A percentile compares a stretch with the other conserved stretches of the same genome.
Evolutionary conservation across 1,140 invertebrate species (phyloP).

Genomic region (Acromyrmex heyeri): DNA sequence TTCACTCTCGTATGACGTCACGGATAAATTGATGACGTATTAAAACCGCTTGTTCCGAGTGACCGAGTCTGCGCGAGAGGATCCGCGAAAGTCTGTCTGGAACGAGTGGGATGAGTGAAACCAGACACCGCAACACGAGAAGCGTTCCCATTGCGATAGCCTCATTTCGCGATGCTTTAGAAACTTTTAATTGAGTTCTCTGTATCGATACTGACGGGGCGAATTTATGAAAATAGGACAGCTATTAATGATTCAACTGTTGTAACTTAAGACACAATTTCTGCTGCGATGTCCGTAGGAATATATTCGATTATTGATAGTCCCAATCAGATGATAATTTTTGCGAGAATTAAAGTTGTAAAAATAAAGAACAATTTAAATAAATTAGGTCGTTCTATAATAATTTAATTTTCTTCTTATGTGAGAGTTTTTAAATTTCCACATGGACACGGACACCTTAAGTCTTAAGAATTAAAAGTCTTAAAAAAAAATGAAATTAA

Average conservation of each 20-base stretch:
- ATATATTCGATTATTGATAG: not conserved
- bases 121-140: constrained; percentile 4
- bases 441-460: too few species aligned
- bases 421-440: not conserved
- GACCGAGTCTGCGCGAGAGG: constrained; percentile 42
- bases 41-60: constrained; percentile 32
- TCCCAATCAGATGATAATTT: not conserved
- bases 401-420: not conserved
- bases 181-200: constrained; percentile 52
- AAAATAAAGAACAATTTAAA: not conserved
- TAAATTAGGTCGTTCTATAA: not conserved
- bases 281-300: too few species aligned
- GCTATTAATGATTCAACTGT: constrained; percentile 12
- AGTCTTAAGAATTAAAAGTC: not conserved
- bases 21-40: constrained; percentile 60
- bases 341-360: not conserved
- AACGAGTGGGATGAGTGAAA: constrained; percentile 12
- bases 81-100: constrained; percentile 11
- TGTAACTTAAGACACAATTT: not conserved
- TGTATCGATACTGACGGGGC: not conserved
- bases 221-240: constrained; percentile 18
- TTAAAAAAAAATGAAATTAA: not conserved
- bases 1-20: constrained; percentile 36
- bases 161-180: constrained; percentile 1
- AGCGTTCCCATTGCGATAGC: not conserved